A percentile compares a stretch with the other conserved stretches of the same genome.
phyloP scores from a whole-genome alignment of 2,113 vertebrate genomes.

The Gopherus flavomarginatus region DNA sequence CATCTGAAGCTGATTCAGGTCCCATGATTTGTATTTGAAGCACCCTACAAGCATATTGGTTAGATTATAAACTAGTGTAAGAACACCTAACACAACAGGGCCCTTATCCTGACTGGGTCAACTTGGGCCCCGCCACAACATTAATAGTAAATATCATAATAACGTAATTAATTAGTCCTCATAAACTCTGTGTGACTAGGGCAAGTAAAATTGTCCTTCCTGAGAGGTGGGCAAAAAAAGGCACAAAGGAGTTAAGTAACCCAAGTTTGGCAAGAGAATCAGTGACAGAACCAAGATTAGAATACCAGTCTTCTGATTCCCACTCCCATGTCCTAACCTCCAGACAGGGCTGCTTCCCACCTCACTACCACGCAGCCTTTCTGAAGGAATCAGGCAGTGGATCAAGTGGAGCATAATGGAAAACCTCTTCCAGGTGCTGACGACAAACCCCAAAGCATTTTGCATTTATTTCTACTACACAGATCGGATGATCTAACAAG shows the following conservation, averaged over 20 bases:
- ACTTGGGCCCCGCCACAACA: background rate
- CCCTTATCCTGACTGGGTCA: background rate
- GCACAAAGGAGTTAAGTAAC: background rate
- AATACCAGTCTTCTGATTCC: background rate
- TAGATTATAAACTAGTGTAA: background rate
- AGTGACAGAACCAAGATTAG: background rate
- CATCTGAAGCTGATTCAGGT: background rate
- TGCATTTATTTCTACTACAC: background rate
- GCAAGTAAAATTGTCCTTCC: accelerated
- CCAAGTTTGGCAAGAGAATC: background rate
- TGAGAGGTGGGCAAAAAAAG: background rate
- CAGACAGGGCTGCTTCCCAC: background rate
- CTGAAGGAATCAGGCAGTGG: slow-evolving; percentile 7
- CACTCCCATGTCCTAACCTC: background rate
- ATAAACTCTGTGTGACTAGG: background rate
- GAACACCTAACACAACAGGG: background rate
- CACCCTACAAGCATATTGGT: background rate
- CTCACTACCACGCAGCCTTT: background rate
- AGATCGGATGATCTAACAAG: slow-evolving; percentile 7
- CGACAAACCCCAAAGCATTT: background rate
- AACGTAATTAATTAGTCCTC: background rate
- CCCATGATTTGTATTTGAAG: background rate
- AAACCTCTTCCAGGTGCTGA: slow-evolving; percentile 2
- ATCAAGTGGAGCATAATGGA: slow-evolving; percentile 17
- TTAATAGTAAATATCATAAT: background rate